A percentile compares a stretch with the other conserved stretches of the same genome.
phyloP scores from a whole-genome alignment of 2,888 invertebrate genomes.

The Drosophila trichaetosa region DNA sequence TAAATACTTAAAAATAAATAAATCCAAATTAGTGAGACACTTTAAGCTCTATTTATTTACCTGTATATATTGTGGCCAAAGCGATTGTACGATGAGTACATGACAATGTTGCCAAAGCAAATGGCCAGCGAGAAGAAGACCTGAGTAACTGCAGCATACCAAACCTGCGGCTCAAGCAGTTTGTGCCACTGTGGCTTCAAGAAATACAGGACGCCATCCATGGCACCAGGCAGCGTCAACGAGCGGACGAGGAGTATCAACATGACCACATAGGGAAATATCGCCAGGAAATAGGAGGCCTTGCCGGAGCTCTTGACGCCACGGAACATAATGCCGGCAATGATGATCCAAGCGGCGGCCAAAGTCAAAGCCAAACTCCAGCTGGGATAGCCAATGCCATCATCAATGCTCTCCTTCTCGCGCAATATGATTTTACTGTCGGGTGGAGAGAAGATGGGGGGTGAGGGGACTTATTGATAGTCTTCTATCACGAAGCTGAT shows the following conservation, averaged over 20 bases:
- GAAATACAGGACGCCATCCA: slow-evolving; percentile 88
- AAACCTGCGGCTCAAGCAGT: slow-evolving; percentile 85
- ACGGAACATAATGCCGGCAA: slow-evolving; percentile 86
- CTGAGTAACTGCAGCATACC: slow-evolving; percentile 88
- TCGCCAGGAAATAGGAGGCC: slow-evolving; percentile 89
- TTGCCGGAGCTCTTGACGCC: slow-evolving; percentile 88
- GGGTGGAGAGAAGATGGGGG: background rate
- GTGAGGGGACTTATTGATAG: background rate
- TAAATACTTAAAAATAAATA: background rate
- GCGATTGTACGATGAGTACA: slow-evolving; percentile 88
- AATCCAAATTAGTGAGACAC: background rate
- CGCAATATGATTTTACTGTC: slow-evolving; percentile 86
- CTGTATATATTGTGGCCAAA: slow-evolving; percentile 87
- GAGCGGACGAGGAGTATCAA: slow-evolving; percentile 87
- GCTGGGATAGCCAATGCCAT: slow-evolving; percentile 87
- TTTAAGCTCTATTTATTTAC: slow-evolving; percentile 67
- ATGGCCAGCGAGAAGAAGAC: slow-evolving; percentile 88
- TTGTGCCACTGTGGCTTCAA: slow-evolving; percentile 88
- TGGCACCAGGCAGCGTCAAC: slow-evolving; percentile 87
- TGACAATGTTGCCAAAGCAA: slow-evolving; percentile 88
- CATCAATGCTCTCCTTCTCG: slow-evolving; percentile 85
- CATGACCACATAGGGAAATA: slow-evolving; percentile 89
- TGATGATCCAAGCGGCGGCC: slow-evolving; percentile 86
- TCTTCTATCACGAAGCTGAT: background rate
- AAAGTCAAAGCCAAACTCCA: slow-evolving; percentile 86